phyloP scores from a whole-genome alignment of 2,113 vertebrate genomes.

The Pseudorectes ferrugineus region DNA sequence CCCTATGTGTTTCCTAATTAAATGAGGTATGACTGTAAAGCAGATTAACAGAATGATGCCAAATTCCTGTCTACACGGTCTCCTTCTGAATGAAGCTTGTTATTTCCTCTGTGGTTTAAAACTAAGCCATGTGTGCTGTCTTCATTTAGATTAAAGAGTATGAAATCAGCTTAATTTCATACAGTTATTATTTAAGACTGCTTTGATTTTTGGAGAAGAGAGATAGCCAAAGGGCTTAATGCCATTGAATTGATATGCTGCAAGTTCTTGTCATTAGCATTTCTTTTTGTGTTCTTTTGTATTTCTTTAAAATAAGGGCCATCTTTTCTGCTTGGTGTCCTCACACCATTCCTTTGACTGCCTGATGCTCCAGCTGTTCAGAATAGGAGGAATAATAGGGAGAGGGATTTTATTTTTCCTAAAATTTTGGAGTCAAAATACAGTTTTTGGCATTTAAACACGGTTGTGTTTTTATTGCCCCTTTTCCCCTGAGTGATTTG shows the following conservation, averaged over 20 bases:
- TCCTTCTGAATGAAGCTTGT: background rate
- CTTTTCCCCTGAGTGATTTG: background rate
- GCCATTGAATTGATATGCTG: background rate
- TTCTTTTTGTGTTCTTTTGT: background rate
- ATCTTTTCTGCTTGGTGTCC: background rate
- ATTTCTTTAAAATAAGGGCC: background rate
- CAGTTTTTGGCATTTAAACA: background rate
- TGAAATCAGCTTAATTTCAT: conserved; percentile 18
- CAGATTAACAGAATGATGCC: background rate
- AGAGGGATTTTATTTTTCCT: background rate
- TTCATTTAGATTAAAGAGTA: background rate
- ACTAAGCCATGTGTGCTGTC: background rate
- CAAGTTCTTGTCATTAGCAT: background rate
- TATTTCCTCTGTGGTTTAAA: background rate
- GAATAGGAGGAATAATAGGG: background rate
- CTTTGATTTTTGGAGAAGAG: background rate
- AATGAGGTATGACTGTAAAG: background rate
- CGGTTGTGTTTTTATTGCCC: background rate
- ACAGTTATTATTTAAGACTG: background rate
- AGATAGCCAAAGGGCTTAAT: background rate
- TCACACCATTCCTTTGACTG: background rate
- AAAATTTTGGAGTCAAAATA: background rate
- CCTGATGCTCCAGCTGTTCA: background rate
- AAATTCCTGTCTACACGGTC: background rate
- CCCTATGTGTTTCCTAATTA: background rate